Evolutionary conservation across 2,888 invertebrate species (phyloP).

Genomic region (Serripes groenlandicus): DNA sequence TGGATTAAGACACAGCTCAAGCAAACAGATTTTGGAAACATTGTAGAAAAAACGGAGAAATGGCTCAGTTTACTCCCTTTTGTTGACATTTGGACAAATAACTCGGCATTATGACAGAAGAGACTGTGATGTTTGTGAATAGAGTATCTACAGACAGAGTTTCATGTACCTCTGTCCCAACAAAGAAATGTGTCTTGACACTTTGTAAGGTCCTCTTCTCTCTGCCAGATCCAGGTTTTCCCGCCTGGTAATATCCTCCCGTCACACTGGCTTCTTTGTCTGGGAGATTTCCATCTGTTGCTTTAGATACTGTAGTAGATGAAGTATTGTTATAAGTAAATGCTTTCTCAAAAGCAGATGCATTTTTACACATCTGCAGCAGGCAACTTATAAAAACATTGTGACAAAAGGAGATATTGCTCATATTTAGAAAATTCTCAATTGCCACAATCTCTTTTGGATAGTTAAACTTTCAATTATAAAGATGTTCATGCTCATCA

Average conservation of each 20-base stretch:
- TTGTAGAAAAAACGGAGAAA: too few species aligned
- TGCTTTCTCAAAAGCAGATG: background rate
- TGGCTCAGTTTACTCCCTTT: too few species aligned
- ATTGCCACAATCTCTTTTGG: too few species aligned
- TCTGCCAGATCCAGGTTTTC: slow-evolving; percentile 83
- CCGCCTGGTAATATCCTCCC: slow-evolving; percentile 76
- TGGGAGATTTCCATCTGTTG: slow-evolving; percentile 71
- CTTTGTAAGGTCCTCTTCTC: slow-evolving; percentile 83
- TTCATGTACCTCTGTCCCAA: slow-evolving; percentile 85
- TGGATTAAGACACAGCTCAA: too few species aligned
- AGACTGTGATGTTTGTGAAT: too few species aligned
- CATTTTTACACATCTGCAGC: background rate
- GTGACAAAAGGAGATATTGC: too few species aligned
- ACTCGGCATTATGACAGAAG: too few species aligned
- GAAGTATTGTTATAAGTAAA: background rate
- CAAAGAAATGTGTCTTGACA: slow-evolving; percentile 85
- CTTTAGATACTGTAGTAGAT: slow-evolving; percentile 75
- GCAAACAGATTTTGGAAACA: too few species aligned
- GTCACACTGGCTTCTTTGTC: slow-evolving; percentile 73
- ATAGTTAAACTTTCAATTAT: too few species aligned
- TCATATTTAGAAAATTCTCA: too few species aligned
- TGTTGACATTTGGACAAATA: too few species aligned
- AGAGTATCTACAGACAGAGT: background rate
- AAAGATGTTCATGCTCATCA: too few species aligned
- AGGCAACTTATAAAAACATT: background rate